phyloP scores from a whole-genome alignment of 1,140 invertebrate species.

The Leptonema lineaticorne region DNA sequence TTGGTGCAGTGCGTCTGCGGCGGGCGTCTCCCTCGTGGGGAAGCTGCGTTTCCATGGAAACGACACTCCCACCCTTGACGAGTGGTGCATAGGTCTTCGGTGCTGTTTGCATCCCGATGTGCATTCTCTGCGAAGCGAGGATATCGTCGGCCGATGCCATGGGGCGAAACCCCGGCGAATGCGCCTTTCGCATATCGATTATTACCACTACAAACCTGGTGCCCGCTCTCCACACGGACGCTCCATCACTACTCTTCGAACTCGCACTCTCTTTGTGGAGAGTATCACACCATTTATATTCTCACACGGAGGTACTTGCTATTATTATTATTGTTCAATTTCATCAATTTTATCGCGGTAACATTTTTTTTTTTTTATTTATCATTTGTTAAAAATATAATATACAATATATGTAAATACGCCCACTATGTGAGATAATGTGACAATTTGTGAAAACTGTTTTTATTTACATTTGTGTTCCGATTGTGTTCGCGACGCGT shows the following conservation, averaged over 20 bases:
- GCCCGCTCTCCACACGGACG: conserved; percentile 43
- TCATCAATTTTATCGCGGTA: too few relatives aligned
- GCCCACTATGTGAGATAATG: too few relatives aligned
- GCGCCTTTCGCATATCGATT: conserved; percentile 27
- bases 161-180: conserved; percentile 51
- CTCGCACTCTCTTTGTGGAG: conserved; percentile 37
- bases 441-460: too few relatives aligned
- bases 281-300: conserved; percentile 29
- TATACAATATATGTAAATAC: too few relatives aligned
- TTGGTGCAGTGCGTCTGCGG: neutral
- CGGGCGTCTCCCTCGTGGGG: neutral
- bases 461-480: too few relatives aligned
- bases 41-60: conserved; percentile 45
- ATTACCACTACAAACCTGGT: conserved; percentile 35
- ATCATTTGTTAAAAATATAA: too few relatives aligned
- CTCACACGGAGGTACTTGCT: neutral
- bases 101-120: conserved; percentile 20
- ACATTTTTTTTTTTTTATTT: too few relatives aligned
- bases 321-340: too few relatives aligned
- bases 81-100: neutral
- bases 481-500: too few relatives aligned
- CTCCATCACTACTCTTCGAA: conserved; percentile 29
- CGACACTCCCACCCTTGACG: conserved; percentile 38
- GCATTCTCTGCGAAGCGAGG: conserved; percentile 44
- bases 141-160: conserved; percentile 56